A percentile compares a stretch with the other conserved stretches of the same genome.
Evolutionary conservation across 2,113 vertebrate genomes (phyloP).

Genomic region (Cairina moschata): DNA sequence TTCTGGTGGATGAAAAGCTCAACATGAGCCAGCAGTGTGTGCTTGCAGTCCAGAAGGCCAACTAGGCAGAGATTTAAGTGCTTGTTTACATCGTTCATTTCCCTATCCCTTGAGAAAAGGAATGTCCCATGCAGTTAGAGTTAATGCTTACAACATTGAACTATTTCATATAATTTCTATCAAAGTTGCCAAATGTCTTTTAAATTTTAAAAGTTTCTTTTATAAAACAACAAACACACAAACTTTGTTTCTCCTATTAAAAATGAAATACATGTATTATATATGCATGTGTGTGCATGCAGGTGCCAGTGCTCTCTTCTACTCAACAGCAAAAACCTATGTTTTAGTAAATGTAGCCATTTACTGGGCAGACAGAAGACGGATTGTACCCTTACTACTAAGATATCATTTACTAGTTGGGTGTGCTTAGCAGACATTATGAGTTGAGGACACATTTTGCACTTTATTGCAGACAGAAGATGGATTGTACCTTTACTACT

Average conservation of each 20-base stretch:
- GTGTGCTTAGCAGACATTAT: background rate
- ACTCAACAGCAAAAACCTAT: background rate
- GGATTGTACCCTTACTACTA: background rate
- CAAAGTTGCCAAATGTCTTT: background rate
- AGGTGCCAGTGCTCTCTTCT: rapidly evolving
- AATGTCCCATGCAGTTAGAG: background rate
- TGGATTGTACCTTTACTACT: background rate
- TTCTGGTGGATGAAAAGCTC: too few species aligned
- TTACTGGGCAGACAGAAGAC: background rate
- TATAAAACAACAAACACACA: background rate
- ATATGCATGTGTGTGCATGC: rapidly evolving
- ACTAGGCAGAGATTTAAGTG: background rate
- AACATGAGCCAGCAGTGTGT: too few species aligned
- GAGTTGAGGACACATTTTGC: background rate
- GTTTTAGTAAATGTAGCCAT: background rate
- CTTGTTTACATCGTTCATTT: background rate
- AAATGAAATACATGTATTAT: background rate
- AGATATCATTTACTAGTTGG: background rate
- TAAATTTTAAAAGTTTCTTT: background rate
- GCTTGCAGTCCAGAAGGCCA: too few species aligned
- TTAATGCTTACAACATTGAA: background rate
- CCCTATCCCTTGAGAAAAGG: background rate
- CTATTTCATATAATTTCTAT: background rate
- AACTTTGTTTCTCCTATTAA: background rate
- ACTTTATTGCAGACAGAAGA: background rate